Base-by-base conservation (phyloP, 2,797 vertebrate genomes). In the Microctenopoma stevenorrisi region DNA sequence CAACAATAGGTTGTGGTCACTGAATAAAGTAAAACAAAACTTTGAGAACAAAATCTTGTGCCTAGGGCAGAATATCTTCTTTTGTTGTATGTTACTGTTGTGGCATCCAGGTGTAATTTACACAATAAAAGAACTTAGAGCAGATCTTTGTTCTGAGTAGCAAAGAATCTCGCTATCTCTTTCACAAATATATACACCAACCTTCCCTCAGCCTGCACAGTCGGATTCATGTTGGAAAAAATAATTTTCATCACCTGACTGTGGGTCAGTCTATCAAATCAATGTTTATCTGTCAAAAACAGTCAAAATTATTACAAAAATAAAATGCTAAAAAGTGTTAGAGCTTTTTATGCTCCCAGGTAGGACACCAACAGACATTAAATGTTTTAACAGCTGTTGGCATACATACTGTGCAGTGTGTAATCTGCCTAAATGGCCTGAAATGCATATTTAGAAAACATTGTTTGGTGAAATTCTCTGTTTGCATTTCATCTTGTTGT, bases 401-500 rank as follows among this genome's bases (percentile, higher is more conserved):
- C 51, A 60, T 44, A 42, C 28, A 12, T 37, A 12, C 5, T 33
- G 7, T 52, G 14, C 35, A 30, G 9, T 25, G 6, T 10, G 22
- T 18, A 22, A 48, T 67, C n/a, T 42, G 25, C 14, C 6, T 28
- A 37, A 78, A 70, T 33, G 7, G 15, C 30, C 37, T 56, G 52
- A 63, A 53, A 70, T 47, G 13, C 59, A 59, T 68, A 60, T 78
- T 47, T 76, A 18, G 59, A 71, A 74, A 71, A 65, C 26, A 22
- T 26, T 46, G 74, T 22, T 26, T 38, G 26, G 28, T 60, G 70
- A 53, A 33, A 64, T 18, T 38, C 3, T 53, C 35, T 71, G 50
- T 72, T 81, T 75, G 58, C 57, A 25, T 78, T 73, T 54, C 6
- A 73, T 73, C 78, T 70, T 1, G 25, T 61, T 44, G 22, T 44